These are phyloP conservation scores for Phenacoccus solenopsis DNA, from an alignment of 1,140 invertebrate species.

Conservation along the genomic window DNA sequence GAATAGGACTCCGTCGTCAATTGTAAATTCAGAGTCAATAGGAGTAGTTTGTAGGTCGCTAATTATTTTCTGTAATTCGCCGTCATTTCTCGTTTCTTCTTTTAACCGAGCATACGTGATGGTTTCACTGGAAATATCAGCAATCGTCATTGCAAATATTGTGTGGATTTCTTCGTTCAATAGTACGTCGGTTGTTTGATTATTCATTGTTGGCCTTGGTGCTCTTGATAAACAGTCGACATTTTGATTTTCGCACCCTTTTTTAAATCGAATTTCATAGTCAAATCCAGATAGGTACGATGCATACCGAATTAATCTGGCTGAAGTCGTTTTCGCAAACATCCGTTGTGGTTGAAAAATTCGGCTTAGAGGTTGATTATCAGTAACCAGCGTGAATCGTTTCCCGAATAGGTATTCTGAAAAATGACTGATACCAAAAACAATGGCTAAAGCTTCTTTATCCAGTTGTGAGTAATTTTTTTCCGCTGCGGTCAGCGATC, in stretches of 20 bases:
- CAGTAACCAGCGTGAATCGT: conserved; percentile 34
- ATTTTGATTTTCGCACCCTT: conserved; percentile 26
- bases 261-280: conserved; percentile 31
- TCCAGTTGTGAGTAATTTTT: too few relatives aligned
- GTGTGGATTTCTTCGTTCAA: too few relatives aligned
- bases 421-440: conserved; percentile 36
- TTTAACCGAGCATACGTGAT: too few relatives aligned
- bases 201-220: too few relatives aligned
- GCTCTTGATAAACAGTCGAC: conserved; percentile 31
- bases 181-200: not conserved
- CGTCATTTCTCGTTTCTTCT: too few relatives aligned
- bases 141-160: not conserved
- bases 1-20: too few relatives aligned
- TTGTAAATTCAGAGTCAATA: too few relatives aligned
- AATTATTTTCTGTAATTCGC: too few relatives aligned
- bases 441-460: conserved; percentile 36
- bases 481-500: too few relatives aligned
- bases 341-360: conserved; percentile 27
- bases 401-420: conserved; percentile 36
- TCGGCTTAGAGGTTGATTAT: conserved; percentile 32
- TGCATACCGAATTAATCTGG: too few relatives aligned
- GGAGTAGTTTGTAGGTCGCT: too few relatives aligned
- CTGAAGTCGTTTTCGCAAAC: conserved; percentile 28
- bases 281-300: too few relatives aligned
- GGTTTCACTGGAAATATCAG: not conserved